Percentiles rank a stretch among this genome's conserved stretches.
These are phyloP conservation scores for Lindbergichthys nudifrons DNA, from an alignment of 2,797 vertebrate genomes.

Conservation along the genomic window DNA sequence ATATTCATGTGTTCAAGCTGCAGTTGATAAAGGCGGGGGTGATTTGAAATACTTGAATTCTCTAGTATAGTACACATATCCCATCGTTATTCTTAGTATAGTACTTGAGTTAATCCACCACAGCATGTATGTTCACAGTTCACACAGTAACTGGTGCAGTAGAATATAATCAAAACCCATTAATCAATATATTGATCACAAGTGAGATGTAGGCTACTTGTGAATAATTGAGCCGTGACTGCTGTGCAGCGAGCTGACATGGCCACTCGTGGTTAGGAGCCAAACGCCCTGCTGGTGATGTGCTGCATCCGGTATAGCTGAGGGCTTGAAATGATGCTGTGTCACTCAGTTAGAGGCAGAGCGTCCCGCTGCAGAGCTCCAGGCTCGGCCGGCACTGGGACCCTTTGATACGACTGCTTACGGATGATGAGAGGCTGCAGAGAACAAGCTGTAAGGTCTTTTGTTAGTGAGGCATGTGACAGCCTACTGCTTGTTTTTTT, in stretches of 20 bases:
- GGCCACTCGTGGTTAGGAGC: slow-evolving; percentile 42
- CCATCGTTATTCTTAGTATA: too few species aligned
- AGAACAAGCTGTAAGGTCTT: neutral
- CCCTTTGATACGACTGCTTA: neutral
- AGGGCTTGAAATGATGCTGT: slow-evolving; percentile 1
- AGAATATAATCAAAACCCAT: slow-evolving; percentile 18
- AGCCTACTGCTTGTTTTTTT: neutral
- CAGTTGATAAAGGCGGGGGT: too few species aligned
- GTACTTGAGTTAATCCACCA: too few species aligned
- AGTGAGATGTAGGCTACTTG: slow-evolving; percentile 23
- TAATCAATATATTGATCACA: slow-evolving; percentile 53
- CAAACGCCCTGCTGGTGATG: slow-evolving; percentile 17
- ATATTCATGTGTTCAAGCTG: too few species aligned
- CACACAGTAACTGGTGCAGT: neutral
- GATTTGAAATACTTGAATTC: too few species aligned
- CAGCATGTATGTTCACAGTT: neutral
- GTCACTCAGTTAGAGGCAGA: neutral
- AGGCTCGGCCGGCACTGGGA: too few species aligned
- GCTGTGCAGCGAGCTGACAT: slow-evolving; percentile 50
- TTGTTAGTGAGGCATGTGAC: neutral
- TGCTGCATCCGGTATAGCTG: neutral
- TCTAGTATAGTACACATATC: too few species aligned
- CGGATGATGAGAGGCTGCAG: neutral
- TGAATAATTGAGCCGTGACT: slow-evolving; percentile 64
- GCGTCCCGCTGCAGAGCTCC: too few species aligned